phyloP scores from a whole-genome alignment of 2,113 vertebrate genomes.

The Sphyrna mokarran region DNA sequence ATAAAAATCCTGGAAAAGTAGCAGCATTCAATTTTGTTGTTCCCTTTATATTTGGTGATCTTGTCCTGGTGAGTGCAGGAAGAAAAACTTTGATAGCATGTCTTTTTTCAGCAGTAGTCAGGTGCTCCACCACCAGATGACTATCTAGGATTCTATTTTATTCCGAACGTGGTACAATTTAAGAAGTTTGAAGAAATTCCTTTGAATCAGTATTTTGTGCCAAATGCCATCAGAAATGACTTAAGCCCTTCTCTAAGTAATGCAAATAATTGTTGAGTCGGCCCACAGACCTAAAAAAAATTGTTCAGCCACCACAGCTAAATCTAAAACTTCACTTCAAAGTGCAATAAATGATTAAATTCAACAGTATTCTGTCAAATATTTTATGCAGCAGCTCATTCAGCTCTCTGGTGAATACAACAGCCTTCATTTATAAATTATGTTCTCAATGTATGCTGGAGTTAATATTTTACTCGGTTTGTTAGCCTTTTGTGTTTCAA shows the following conservation, averaged over 20 bases:
- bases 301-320: neutral
- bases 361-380: neutral
- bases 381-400: neutral
- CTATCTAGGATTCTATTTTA: too few species aligned
- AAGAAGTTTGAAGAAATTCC: too few species aligned
- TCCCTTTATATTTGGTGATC: too few species aligned
- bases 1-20: neutral
- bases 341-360: neutral
- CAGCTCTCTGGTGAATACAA: neutral
- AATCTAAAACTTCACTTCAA: neutral
- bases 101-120: too few species aligned
- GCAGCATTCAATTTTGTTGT: neutral
- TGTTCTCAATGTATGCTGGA: neutral
- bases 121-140: too few species aligned
- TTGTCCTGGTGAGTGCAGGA: too few species aligned
- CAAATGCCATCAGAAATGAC: too few species aligned
- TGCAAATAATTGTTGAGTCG: neutral
- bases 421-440: neutral
- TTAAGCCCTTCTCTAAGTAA: neutral
- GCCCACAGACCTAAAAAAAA: too few species aligned
- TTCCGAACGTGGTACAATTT: too few species aligned
- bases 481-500: neutral
- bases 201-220: too few species aligned
- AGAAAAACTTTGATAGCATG: too few species aligned
- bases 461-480: neutral